phyloP scores from a whole-genome alignment of 2,888 invertebrate genomes.

The Calameuta idolon region DNA sequence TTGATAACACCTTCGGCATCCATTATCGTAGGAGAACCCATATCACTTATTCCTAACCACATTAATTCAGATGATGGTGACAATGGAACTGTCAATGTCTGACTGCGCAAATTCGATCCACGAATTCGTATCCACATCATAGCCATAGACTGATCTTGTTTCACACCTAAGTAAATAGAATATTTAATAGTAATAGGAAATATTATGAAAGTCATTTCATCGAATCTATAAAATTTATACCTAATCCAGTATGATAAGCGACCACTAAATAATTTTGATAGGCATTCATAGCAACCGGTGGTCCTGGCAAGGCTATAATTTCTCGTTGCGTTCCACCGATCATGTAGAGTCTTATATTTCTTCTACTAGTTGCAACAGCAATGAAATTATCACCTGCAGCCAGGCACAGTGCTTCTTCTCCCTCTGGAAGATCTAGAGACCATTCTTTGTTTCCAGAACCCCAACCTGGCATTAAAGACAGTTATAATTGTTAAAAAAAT shows the following conservation, averaged over 20 bases:
- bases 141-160: slow-evolving; percentile 71
- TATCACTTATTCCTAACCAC: slow-evolving; percentile 87
- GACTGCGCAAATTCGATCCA: slow-evolving; percentile 67
- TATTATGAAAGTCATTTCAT: not conserved
- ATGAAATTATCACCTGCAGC: slow-evolving; percentile 78
- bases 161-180: slow-evolving; percentile 55
- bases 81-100: slow-evolving; percentile 74
- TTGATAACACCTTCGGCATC: slow-evolving; percentile 84
- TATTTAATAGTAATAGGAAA: slow-evolving; percentile 13
- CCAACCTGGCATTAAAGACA: slow-evolving; percentile 56
- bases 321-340: slow-evolving; percentile 89
- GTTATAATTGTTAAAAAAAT: not conserved
- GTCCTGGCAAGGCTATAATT: slow-evolving; percentile 79
- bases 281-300: slow-evolving; percentile 77
- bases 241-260: slow-evolving; percentile 74
- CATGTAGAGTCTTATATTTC: slow-evolving; percentile 86
- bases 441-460: slow-evolving; percentile 86
- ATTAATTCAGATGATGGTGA: slow-evolving; percentile 75
- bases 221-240: slow-evolving; percentile 53
- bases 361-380: slow-evolving; percentile 81
- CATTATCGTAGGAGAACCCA: slow-evolving; percentile 81
- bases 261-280: slow-evolving; percentile 74
- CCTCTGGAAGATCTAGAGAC: slow-evolving; percentile 81
- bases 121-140: slow-evolving; percentile 69
- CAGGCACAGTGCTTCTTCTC: slow-evolving; percentile 80